Percentiles rank a stretch among this genome's conserved stretches.
Evolutionary conservation across 2,888 invertebrate genomes (phyloP).

Genomic region (Tanypteryx hageni): DNA sequence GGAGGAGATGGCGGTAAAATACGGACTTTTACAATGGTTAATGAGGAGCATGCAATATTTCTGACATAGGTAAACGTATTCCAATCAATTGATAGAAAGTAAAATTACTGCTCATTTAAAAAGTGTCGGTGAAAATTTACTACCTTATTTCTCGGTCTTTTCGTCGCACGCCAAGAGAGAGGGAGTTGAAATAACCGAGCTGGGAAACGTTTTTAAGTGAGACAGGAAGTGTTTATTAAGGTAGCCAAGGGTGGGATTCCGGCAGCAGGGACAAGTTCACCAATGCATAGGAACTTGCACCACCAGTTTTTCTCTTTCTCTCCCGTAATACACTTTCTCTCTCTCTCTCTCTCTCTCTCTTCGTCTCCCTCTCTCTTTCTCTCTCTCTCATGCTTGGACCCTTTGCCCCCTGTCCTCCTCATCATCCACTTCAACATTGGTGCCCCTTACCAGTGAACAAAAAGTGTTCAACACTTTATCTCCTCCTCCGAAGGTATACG

Average conservation of each 20-base stretch:
- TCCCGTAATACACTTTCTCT: neutral
- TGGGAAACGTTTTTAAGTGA: slow-evolving; percentile 45
- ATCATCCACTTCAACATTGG: neutral
- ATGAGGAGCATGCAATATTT: no score
- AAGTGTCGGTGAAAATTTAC: no score
- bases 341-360: neutral
- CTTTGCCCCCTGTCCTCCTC: neutral
- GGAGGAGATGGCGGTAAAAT: no score
- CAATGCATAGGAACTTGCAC: slow-evolving; percentile 31
- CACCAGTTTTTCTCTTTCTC: slow-evolving; percentile 34
- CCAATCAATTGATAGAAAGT: no score
- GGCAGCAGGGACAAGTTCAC: neutral
- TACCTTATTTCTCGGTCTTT: no score
- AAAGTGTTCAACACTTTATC: no score
- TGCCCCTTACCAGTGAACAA: no score
- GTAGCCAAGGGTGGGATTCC: neutral
- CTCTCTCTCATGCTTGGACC: neutral
- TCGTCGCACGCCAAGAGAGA: no score
- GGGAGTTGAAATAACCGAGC: slow-evolving; percentile 41
- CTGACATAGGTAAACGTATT: no score
- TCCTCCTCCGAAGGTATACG: no score
- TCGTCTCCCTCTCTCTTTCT: neutral
- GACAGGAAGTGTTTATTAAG: slow-evolving; percentile 55
- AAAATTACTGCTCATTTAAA: no score
- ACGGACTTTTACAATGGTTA: no score